phyloP scores from a whole-genome alignment of 2,797 vertebrate species.

The Cyprinella venusta region DNA sequence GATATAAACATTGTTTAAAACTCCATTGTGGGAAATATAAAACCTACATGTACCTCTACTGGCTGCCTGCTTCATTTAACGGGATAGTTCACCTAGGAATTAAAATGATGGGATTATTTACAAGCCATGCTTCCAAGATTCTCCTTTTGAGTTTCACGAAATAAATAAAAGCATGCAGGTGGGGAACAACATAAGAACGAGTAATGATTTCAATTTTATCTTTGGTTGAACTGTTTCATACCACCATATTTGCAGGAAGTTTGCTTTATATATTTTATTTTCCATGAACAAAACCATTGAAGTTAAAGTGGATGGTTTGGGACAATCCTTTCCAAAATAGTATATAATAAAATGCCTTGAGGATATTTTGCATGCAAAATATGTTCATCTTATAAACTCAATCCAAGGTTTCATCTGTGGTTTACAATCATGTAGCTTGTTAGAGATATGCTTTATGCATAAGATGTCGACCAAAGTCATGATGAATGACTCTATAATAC shows the following conservation, averaged over 20 bases:
- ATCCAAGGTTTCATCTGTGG: background rate
- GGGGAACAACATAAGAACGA: background rate
- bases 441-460: slow-evolving; percentile 39
- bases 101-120: no score
- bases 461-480: slow-evolving; percentile 25
- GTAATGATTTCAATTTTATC: background rate
- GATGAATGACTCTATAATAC: slow-evolving; percentile 30
- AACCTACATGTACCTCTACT: background rate
- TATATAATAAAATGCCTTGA: background rate
- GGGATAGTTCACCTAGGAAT: background rate
- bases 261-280: background rate
- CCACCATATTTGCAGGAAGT: no score
- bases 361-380: background rate
- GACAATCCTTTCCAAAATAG: no score
- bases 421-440: slow-evolving; percentile 25
- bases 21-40: background rate
- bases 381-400: background rate
- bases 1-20: background rate
- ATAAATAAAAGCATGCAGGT: background rate
- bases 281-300: background rate
- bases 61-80: background rate
- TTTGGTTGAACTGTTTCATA: background rate
- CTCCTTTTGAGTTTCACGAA: background rate
- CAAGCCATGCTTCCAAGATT: background rate
- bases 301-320: background rate